These are phyloP conservation scores for Cryptomyrus ogoouensis DNA, from an alignment of 2,113 vertebrate genomes.

Conservation along the genomic window DNA sequence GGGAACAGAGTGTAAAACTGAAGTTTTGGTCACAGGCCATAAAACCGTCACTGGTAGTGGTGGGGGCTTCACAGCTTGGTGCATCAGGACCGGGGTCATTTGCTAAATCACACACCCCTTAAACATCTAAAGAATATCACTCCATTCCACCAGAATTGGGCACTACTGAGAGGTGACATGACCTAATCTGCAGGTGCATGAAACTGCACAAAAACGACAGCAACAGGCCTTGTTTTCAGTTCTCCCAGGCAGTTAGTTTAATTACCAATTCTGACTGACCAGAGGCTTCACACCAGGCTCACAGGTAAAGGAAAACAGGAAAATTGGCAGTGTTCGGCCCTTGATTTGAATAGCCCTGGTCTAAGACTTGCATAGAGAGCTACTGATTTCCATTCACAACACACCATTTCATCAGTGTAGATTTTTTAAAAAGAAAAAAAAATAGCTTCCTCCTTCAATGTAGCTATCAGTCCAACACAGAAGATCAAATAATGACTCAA, in stretches of 20 bases:
- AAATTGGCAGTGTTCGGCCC: no score
- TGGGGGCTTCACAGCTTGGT: neutral
- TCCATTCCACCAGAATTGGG: neutral
- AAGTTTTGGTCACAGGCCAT: neutral
- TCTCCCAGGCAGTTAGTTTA: no score
- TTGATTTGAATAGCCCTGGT: neutral
- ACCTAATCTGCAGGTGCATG: neutral
- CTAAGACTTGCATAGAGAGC: neutral
- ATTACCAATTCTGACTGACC: no score
- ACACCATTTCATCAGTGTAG: neutral
- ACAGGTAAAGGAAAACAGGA: no score
- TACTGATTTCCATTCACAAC: neutral
- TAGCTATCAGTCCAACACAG: neutral
- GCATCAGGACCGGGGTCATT: neutral
- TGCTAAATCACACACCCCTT: neutral
- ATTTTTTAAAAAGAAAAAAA: neutral
- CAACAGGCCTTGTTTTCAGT: no score
- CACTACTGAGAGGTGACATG: neutral
- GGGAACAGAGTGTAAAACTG: neutral
- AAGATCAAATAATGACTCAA: neutral
- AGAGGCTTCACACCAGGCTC: no score
- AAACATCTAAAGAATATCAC: neutral
- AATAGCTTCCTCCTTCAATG: neutral
- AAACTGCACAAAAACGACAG: neutral
- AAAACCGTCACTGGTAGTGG: neutral